Conservation (phyloP, 2,113 vertebrate genomes). For the Epinephelus fuscoguttatus region DNA sequence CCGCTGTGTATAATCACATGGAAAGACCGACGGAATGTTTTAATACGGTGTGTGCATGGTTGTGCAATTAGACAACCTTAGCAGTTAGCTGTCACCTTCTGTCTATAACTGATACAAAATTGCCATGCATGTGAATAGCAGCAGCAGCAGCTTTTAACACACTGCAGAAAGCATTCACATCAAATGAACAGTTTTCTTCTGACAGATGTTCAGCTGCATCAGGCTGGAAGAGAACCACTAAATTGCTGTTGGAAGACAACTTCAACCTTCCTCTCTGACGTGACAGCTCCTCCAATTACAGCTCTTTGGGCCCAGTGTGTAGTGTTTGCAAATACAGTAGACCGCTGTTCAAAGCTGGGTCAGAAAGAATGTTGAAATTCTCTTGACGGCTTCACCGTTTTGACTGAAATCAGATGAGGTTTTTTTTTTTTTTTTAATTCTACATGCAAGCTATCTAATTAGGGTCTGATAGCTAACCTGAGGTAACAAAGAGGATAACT, state of each 20-base stretch:
- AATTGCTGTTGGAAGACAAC: constrained; percentile 62
- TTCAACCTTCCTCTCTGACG: constrained; percentile 34
- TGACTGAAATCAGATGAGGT: constrained; percentile 22
- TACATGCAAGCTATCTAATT: constrained; percentile 16
- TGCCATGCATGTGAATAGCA: constrained; percentile 16
- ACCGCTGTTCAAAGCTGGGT: constrained; percentile 53
- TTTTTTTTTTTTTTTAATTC: constrained; percentile 1
- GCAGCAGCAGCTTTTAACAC: constrained; percentile 52
- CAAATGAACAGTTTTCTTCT: constrained; percentile 49
- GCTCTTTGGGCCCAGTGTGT: constrained; percentile 28
- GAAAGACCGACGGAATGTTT: neutral
- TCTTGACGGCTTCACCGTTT: neutral
- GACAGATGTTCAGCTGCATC: constrained; percentile 66
- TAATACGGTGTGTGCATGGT: neutral
- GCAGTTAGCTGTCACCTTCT: neutral
- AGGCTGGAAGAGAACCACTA: constrained; percentile 32
- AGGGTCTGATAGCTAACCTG: constrained; percentile 12
- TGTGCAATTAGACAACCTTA: neutral
- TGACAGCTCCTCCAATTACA: constrained; percentile 72
- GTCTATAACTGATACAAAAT: constrained; percentile 18
- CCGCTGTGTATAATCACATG: neutral
- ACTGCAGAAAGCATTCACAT: constrained; percentile 31
- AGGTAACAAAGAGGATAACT: constrained; percentile 14
- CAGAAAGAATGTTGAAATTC: constrained; percentile 22
- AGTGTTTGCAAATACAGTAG: constrained; percentile 52